Percentiles rank a stretch among this genome's conserved stretches.
phyloP scores from a whole-genome alignment of 2,797 vertebrate genomes.

The Gallinago solitaria region DNA sequence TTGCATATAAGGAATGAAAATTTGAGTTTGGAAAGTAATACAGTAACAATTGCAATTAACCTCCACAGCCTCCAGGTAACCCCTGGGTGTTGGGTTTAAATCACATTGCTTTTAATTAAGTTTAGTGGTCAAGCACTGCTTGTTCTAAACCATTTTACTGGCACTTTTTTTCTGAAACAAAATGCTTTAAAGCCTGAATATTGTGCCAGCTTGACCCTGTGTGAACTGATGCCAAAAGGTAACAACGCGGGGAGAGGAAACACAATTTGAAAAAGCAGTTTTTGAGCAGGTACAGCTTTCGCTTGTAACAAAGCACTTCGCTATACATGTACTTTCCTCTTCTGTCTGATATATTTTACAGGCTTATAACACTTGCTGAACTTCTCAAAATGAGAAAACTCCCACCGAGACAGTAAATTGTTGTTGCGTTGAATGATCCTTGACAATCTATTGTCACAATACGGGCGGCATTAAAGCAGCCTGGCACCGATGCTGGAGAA shows the following conservation, averaged over 20 bases:
- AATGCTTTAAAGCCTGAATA: background rate
- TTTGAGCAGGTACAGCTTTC: background rate
- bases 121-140: background rate
- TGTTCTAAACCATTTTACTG: background rate
- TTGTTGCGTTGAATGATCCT: background rate
- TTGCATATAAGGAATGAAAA: background rate
- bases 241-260: fast-evolving
- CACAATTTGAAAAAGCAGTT: background rate
- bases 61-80: background rate
- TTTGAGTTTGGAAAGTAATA: background rate
- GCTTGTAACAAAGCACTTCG: background rate
- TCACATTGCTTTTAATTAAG: slow-evolving; percentile 25
- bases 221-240: background rate
- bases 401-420: background rate
- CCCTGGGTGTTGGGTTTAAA: background rate
- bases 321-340: background rate
- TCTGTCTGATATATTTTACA: background rate
- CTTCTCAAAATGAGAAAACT: background rate
- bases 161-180: background rate
- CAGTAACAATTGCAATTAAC: background rate
- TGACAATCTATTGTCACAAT: background rate
- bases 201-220: background rate
- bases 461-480: background rate
- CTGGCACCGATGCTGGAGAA: background rate
- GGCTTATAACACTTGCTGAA: background rate